Evolutionary conservation across 2,888 invertebrate genomes (phyloP), one percentile per base, ranked within the genome.

Genomic region (Neoitamus cyanurus): DNA sequence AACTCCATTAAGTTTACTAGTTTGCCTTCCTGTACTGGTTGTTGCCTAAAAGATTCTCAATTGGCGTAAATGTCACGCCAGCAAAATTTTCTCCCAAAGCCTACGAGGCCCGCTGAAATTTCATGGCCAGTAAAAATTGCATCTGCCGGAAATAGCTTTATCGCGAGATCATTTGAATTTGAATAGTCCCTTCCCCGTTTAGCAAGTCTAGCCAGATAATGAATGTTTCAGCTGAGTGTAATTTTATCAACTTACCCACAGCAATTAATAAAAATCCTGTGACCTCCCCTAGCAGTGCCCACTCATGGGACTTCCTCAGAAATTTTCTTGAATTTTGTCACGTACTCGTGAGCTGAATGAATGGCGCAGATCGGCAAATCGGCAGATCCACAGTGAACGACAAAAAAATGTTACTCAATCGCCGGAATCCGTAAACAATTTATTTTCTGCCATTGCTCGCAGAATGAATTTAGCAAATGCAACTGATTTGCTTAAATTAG

Each of bases 401-500:
- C 15, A 58, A 0, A 58, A 58, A 58, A 9, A 58, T 25, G 58
- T 58, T 58, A 58, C 58, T 58, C 58, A 58, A 58, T 58, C 58
- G 15, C 31, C 20, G 36, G 15, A 34, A 31, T 73, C 36, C 31
- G 36, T 36, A 73, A 73, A 73, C 73, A 73, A 36, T 36, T 58
- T 58, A 15, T 58, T 58, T 58, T 58, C 58, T 7, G 58, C 20
- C 25, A 25, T 58, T 58, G 58, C 58, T 58, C 20, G 58, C 25
- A 9, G 20, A 58, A 58, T 58, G 58, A 58, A 58, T 58, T 72
- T 36, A 73, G 6, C 73, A 73, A 73, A 34, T 73, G 73, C 73
- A 73, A 6, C 20, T 20, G 36, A 73, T 73, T 73, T 73, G 73
- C 73, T 31, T 73, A 73, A 73, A 73, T 73, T 73, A 73, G 73